Conservation (phyloP, 2,888 invertebrate genomes). For the Cheiracanthium punctorium region DNA sequence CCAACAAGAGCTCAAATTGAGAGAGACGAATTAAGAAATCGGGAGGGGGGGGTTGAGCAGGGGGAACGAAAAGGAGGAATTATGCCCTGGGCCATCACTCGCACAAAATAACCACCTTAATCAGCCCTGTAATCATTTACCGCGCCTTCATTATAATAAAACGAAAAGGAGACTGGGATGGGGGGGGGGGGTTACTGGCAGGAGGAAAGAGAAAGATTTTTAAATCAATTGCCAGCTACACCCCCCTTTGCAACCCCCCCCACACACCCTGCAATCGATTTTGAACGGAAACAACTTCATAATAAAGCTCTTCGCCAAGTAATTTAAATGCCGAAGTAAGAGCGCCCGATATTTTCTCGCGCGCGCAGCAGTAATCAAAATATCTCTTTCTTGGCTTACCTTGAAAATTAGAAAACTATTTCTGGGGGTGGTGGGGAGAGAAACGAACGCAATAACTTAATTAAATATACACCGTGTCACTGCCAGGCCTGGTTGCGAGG, state of each 20-base stretch:
- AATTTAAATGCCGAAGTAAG: conserved; percentile 67
- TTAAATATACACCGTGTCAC: conserved; percentile 66
- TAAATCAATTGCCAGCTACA: conserved; percentile 68
- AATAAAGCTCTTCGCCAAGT: conserved; percentile 61
- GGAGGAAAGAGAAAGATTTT: conserved; percentile 63
- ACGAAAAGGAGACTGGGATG: conserved; percentile 30
- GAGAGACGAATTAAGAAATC: conserved; percentile 35
- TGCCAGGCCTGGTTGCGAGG: conserved; percentile 33
- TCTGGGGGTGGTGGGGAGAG: too few species aligned
- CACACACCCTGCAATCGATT: background rate
- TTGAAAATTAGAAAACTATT: conserved; percentile 70
- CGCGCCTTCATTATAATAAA: conserved; percentile 69
- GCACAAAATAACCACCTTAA: conserved; percentile 66
- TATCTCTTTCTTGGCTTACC: conserved; percentile 70
- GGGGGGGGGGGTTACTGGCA: too few species aligned
- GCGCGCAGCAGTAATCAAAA: conserved; percentile 69
- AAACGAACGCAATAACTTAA: conserved; percentile 70
- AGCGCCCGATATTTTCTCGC: conserved; percentile 67
- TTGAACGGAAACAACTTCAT: conserved; percentile 56
- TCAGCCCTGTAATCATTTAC: conserved; percentile 69
- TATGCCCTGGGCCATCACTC: conserved; percentile 55
- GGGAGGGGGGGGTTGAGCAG: conserved; percentile 34
- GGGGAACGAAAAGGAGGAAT: conserved; percentile 32
- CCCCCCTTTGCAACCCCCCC: too few species aligned
- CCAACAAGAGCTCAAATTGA: conserved; percentile 67